Evolutionary conservation across 2,888 invertebrate genomes (phyloP), one percentile per base, ranked within the genome.

Genomic region (Dryocosmus kuriphilus): DNA sequence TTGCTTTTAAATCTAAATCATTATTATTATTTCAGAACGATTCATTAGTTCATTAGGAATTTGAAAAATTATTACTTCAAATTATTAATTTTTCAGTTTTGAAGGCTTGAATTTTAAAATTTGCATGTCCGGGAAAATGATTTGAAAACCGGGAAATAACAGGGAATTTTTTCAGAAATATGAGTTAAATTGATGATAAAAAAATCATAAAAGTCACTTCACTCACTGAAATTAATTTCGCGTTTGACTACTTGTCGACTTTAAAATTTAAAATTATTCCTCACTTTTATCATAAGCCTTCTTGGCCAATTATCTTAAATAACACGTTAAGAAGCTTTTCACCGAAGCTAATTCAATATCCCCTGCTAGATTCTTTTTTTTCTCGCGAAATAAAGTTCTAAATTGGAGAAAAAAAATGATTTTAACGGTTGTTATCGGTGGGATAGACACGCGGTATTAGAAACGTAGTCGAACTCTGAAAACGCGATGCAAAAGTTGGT

Each of bases 401-500:
- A 51, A 51, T n/a, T 71, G 19, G 41, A 75, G 14, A 78, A 67
- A 71, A 67, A 71, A 61, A 27, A 61, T 46, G 22, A 63, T 62
- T 67, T 35, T 63, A 65, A 75, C 71, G 62, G 55, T 57, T 35
- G 77, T 65, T 73, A 62, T 46, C 14, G 67, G 73, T 76, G 73
- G 76, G 75, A 82, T 65, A 73, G 60, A 61, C 55, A 60, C 60
- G 46, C 22, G 75, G 79, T 75, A 63, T 74, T 76, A 46, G 62
- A 61, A 76, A 76, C 65, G 38, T 82, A 76, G 76, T 65, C 65
- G 61, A 61, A 74, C 73, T 76, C 38, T 61, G 74, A 75, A 75
- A 77, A 76, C 46, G 61, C 55, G 41, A 55, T 75, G 75, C 51
- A 51, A 77, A 79, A 61, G 77, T 78, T 77, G 75, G 78, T 65